These are phyloP conservation scores for Galemys pyrenaicus DNA, from an alignment of 2,113 vertebrate species.

Conservation along the genomic window DNA sequence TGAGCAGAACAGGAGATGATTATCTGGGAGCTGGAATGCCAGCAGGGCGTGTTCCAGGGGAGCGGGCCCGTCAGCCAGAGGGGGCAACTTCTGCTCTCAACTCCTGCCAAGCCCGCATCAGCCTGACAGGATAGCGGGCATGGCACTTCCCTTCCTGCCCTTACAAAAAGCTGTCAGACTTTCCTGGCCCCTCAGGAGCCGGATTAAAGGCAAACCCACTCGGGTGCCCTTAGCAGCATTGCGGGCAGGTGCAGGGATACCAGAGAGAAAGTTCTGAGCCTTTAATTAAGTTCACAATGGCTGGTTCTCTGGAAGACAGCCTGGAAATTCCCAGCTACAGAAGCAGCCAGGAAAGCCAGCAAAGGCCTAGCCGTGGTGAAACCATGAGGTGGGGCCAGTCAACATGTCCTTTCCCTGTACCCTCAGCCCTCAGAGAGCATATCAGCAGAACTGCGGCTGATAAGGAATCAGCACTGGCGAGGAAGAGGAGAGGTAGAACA, in stretches of 20 bases:
- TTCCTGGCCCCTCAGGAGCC: neutral
- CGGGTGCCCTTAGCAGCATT: neutral
- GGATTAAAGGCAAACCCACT: neutral
- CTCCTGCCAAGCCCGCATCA: neutral
- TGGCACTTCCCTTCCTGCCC: neutral
- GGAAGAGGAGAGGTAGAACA: neutral
- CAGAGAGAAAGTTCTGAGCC: neutral
- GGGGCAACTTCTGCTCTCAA: neutral
- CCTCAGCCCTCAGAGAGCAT: neutral
- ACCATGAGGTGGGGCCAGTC: neutral
- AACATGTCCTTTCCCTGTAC: neutral
- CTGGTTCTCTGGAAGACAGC: neutral
- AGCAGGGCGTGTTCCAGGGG: neutral
- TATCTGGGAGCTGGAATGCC: neutral
- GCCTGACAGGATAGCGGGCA: neutral
- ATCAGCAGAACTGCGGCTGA: neutral
- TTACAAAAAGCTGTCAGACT: neutral
- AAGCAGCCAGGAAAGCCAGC: neutral
- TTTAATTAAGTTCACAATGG: slow-evolving; percentile 1
- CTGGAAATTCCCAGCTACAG: neutral
- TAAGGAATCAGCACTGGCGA: neutral
- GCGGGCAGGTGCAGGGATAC: neutral
- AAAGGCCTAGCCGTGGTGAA: neutral
- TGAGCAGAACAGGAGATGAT: neutral
- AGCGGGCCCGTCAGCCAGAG: neutral